phyloP scores from a whole-genome alignment of 2,888 invertebrate genomes.

The Gymnosoma rotundatum region DNA sequence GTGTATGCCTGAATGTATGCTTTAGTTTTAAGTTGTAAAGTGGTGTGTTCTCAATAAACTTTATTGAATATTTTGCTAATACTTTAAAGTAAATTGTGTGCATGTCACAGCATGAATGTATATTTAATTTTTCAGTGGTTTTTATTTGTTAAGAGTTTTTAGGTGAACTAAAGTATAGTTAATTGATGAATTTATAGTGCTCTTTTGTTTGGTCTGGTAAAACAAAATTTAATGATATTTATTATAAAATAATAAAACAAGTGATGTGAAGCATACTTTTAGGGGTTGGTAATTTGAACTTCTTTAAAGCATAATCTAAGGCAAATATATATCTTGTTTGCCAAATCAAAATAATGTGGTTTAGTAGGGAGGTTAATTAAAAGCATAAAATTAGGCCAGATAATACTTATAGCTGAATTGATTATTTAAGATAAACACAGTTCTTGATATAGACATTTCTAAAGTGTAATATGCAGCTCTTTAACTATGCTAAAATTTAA shows the following conservation, averaged over 20 bases:
- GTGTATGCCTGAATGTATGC: conserved; percentile 29
- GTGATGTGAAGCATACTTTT: conserved; percentile 14
- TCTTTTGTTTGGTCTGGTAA: conserved; percentile 6
- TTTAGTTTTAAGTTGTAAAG: conserved; percentile 40
- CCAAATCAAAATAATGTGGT: no score
- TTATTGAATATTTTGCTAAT: conserved; percentile 41
- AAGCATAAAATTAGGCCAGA: no score
- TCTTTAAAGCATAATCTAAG: no score
- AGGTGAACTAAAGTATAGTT: conserved; percentile 42
- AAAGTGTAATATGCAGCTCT: no score
- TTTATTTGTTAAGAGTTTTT: conserved; percentile 29
- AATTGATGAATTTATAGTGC: conserved; percentile 26
- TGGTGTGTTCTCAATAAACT: conserved; percentile 31
- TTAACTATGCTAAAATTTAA: no score
- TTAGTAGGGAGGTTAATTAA: no score
- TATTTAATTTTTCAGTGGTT: conserved; percentile 3
- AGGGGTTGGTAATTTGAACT: background rate
- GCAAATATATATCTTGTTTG: no score
- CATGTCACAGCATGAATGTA: conserved; percentile 14
- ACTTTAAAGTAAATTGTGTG: background rate
- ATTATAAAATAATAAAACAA: conserved; percentile 3
- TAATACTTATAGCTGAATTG: no score
- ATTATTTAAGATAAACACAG: no score
- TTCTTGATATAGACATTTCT: no score
- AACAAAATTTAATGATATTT: conserved; percentile 21